phyloP scores from a whole-genome alignment of 1,140 invertebrate genomes.

The Formica selysi region DNA sequence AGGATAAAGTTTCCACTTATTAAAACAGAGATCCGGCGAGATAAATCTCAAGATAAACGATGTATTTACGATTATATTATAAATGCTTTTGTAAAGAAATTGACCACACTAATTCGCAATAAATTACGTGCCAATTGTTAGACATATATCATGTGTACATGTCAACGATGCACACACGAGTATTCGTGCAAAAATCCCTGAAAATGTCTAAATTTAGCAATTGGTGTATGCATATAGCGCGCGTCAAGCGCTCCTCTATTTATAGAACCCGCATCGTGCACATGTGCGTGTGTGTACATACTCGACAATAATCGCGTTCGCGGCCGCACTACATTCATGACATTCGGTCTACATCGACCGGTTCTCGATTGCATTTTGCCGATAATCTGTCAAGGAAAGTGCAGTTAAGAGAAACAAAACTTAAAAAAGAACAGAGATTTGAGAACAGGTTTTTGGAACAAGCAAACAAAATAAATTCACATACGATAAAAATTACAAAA shows the following conservation, averaged over 20 bases:
- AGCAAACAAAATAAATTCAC: not conserved
- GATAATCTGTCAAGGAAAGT: not conserved
- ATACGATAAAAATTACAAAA: not conserved
- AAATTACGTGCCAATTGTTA: conserved; percentile 26
- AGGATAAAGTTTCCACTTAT: not conserved
- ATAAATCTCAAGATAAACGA: not conserved
- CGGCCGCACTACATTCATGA: conserved; percentile 26
- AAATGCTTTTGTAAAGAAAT: not conserved
- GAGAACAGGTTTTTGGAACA: not conserved
- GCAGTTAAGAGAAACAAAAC: not conserved
- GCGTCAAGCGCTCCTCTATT: conserved; percentile 34
- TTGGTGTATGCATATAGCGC: conserved; percentile 34
- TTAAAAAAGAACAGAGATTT: not conserved
- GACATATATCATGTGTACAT: not conserved
- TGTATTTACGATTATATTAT: not conserved
- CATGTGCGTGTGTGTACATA: not conserved
- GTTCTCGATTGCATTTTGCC: not conserved
- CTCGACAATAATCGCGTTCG: conserved; percentile 44
- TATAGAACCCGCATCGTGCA: conserved; percentile 56
- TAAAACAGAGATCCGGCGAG: not conserved
- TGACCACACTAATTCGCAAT: not conserved
- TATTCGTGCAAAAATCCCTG: conserved; percentile 50
- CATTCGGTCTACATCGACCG: conserved; percentile 12
- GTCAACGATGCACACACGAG: not conserved
- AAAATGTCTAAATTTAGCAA: conserved; percentile 51